These are phyloP conservation scores for Agapornis canus DNA, from an alignment of 2,797 vertebrate genomes.

Conservation along the genomic window DNA sequence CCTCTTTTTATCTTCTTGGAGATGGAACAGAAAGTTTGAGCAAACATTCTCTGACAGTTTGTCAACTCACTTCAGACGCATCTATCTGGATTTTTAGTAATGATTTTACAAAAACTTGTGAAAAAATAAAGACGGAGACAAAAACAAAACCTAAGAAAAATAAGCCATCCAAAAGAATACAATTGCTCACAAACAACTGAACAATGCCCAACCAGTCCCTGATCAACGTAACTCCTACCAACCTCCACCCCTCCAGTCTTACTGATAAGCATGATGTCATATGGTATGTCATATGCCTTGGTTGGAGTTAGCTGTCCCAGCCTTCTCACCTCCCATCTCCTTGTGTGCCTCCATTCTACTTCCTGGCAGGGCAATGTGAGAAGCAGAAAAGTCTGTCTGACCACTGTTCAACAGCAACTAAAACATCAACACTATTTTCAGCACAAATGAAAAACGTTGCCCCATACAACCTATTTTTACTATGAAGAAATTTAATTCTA, in stretches of 20 bases:
- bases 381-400: not conserved
- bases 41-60: not conserved
- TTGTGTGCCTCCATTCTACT: not conserved
- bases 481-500: not conserved
- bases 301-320: not conserved
- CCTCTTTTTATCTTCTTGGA: not conserved
- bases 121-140: not conserved
- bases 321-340: not conserved
- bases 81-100: not conserved
- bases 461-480: not conserved
- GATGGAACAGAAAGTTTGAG: not conserved
- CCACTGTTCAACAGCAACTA: not conserved
- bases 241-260: rapidly evolving
- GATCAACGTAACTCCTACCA: not conserved
- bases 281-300: not conserved
- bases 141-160: not conserved
- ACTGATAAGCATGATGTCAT: rapidly evolving
- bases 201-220: rapidly evolving
- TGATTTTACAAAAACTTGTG: not conserved
- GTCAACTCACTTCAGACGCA: not conserved
- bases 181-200: rapidly evolving
- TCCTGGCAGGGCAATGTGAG: rapidly evolving
- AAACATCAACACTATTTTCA: not conserved
- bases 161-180: not conserved
- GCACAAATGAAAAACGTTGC: not conserved